These are phyloP conservation scores for Papilio helenus DNA, from an alignment of 1,140 invertebrate genomes.

Conservation along the genomic window DNA sequence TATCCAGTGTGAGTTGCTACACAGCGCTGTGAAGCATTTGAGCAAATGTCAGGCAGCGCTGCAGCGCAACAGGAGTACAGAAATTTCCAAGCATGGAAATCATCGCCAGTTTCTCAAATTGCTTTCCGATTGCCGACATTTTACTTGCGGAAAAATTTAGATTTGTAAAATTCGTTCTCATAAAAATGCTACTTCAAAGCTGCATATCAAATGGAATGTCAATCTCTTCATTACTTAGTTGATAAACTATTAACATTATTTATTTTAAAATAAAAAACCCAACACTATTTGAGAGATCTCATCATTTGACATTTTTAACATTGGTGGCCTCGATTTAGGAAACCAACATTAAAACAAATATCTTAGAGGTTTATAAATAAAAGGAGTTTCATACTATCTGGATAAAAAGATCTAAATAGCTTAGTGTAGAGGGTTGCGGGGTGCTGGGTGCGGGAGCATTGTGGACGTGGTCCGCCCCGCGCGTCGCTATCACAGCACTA, in stretches of 20 bases:
- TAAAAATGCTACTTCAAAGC: not conserved
- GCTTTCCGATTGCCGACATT: slow-evolving; percentile 23
- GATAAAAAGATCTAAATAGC: not conserved
- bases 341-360: not conserved
- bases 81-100: not conserved
- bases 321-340: not conserved
- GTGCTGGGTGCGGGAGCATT: not conserved
- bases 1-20: too few species aligned
- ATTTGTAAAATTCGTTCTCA: not conserved
- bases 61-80: not conserved
- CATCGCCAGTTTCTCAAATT: slow-evolving; percentile 23
- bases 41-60: not conserved
- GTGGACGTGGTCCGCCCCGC: not conserved
- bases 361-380: not conserved
- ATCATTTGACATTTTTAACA: too few species aligned
- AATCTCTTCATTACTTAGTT: not conserved
- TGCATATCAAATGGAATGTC: not conserved
- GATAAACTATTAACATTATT: not conserved
- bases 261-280: too few species aligned
- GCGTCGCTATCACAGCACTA: not conserved
- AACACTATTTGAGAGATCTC: too few species aligned
- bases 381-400: not conserved
- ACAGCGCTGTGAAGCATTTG: not conserved
- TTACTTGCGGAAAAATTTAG: slow-evolving; percentile 1
- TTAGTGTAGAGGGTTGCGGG: not conserved